Base-by-base conservation (phyloP, 2,888 invertebrate genomes). In the Empis livida region DNA sequence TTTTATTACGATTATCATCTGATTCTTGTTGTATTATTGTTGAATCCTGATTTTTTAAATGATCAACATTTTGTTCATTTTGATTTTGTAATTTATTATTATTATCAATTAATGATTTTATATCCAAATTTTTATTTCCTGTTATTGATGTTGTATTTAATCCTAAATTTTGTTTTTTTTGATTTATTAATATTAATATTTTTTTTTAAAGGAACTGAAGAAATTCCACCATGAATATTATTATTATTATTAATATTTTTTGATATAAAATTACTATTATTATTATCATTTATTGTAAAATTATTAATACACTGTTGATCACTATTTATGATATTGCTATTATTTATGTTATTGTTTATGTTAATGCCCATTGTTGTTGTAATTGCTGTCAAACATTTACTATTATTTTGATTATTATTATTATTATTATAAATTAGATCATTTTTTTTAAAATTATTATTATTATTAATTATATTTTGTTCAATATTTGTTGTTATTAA, bases 1-100 rank as follows among this genome's bases (percentile, higher is more conserved):
- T 89, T 73, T 55, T 87, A 74, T 83, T 85, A 70, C 82, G 78
- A 65, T 78, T 81, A 59, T 78, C 79, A 50, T 72, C 71, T 48
- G 42, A 35, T 20, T 27, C 27, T 42, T 43, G 42, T n/a, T 16
- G 31, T 27, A 27, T 27, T 6, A 27, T 27, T 6, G 23, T 27
- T 27, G 23, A 27, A 8, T 27, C 23, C 5, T 27, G 4, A 20
- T 20, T 5, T 27, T 27, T 27, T 13, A n/a, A n/a, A n/a, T 35
- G 35, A 5, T 35, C 5, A 13, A 6, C 13, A 32, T 32, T 32
- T n/a, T 35, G 13, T 5, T 35, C 5, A 35, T 13, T 35, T 6
- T 13, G 10, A 13, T 35, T 35, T 8, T 35, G 4, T n/a, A 5
- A 5, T 13, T 35, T 35, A 35, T 35, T 13, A 35, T 35, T 35